These are phyloP conservation scores for Calliscelio sp. DNA, from an alignment of 2,888 invertebrate species.

Conservation along the genomic window DNA sequence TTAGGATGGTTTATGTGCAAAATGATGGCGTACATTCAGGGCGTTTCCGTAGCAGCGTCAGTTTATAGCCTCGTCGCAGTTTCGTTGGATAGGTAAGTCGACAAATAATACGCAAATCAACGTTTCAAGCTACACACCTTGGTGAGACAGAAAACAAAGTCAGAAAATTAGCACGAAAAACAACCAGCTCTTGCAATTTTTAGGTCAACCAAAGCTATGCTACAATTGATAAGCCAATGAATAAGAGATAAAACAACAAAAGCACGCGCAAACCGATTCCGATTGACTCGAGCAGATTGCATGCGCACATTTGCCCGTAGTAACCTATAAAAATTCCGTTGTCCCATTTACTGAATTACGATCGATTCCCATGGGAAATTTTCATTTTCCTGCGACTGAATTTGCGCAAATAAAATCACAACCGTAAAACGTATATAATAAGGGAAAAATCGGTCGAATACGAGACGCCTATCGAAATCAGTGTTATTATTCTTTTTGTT, in stretches of 20 bases:
- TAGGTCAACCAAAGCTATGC: neutral
- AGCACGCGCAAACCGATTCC: neutral
- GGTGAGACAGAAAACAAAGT: too few species aligned
- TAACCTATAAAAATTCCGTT: constrained; percentile 28
- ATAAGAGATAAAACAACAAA: neutral
- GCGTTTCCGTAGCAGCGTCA: constrained; percentile 97
- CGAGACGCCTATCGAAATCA: neutral
- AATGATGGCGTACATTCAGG: constrained; percentile 97
- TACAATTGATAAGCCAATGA: neutral
- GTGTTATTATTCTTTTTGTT: neutral
- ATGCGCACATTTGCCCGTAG: neutral
- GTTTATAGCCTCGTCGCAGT: constrained; percentile 98
- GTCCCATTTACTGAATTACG: constrained; percentile 36
- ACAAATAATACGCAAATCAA: constrained; percentile 14
- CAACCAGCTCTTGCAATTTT: neutral
- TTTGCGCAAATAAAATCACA: constrained; percentile 34
- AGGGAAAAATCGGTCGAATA: constrained; percentile 8
- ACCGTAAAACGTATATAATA: constrained; percentile 36
- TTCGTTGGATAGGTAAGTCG: constrained; percentile 95
- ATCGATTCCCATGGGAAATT: constrained; percentile 40
- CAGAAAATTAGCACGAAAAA: neutral
- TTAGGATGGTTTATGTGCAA: constrained; percentile 98
- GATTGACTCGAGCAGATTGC: constrained; percentile 18
- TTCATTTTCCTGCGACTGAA: constrained; percentile 42
- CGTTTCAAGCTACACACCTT: neutral